Evolutionary conservation across 1,140 invertebrate genomes (phyloP), one percentile per base, ranked within the genome.

Genomic region (Caenorhabditis latens): DNA sequence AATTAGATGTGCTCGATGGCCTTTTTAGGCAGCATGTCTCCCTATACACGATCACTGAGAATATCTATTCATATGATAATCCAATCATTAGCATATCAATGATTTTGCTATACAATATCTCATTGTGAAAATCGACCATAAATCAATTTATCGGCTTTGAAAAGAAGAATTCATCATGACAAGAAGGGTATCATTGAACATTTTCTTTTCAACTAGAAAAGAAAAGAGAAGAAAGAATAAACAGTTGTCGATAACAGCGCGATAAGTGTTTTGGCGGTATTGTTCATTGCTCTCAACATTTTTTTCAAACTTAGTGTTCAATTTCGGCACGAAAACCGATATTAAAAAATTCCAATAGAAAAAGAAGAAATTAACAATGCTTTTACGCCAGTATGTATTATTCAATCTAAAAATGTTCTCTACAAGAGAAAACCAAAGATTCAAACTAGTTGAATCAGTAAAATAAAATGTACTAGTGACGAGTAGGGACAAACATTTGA

Each of bases 251-350:
- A 63, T 63, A 40, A 40, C 1, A 63, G 40, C 14, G 40, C 14
- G 21, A 43, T 46, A 46, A 71, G 65, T 71, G 42, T 71, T 71
- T 71, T 71, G 65, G 9, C 42, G 40, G 14, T 71, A 43, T 71
- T 46, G 65, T 71, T 71, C 65, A 43, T 71, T 71, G 65, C 40
- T 71, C 5, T 24, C 57, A 9, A 32, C 1, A 8, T 19, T 19
- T n/a, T 58, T n/a, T 19, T 6, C 55, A 7, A 58, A 58, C 24
- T 63, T 0, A 0, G 9, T 32, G 21, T 63, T 16, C 19, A 16
- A n/a, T 14, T 58, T 58, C 19, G 16, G 1, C 16, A 16, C 9
- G n/a, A 53, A 32, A 32, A 32, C 55, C 1, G 13, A 58, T 21
- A 21, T 19, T 16, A 58, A n/a, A 58, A 58, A n/a, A n/a, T 58